Conservation (phyloP, 2,797 vertebrate species). For the Phalanger gymnotis region DNA sequence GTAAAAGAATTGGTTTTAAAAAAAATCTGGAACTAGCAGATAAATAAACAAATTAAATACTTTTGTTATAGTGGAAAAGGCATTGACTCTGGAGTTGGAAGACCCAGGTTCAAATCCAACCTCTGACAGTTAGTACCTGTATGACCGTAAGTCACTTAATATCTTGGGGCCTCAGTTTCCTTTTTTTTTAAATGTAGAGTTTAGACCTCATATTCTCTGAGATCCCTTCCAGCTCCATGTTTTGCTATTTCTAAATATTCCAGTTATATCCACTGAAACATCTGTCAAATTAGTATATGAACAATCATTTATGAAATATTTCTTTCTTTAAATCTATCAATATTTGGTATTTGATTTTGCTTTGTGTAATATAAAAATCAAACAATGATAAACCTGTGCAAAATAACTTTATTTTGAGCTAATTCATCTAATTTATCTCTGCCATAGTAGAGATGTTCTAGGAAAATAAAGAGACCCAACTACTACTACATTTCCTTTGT, state of each 20-base stretch:
- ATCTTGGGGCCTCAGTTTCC: background rate
- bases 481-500: background rate
- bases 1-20: background rate
- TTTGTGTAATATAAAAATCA: background rate
- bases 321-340: background rate
- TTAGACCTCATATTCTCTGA: background rate
- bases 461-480: background rate
- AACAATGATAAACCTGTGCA: background rate
- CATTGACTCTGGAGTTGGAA: background rate
- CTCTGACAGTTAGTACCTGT: background rate
- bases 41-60: background rate
- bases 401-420: slow-evolving; percentile 2
- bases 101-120: background rate
- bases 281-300: background rate
- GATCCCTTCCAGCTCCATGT: background rate
- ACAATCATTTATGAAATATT: background rate
- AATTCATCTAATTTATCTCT: background rate
- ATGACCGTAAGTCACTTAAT: background rate
- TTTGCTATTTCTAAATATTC: background rate
- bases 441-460: background rate
- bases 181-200: background rate
- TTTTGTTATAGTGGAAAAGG: background rate
- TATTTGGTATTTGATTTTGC: background rate
- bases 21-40: slow-evolving; percentile 23
- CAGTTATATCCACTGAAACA: background rate